Evolutionary conservation across 2,888 invertebrate species (phyloP), one percentile per base, ranked within the genome.

Genomic region (Synergus umbraculus): DNA sequence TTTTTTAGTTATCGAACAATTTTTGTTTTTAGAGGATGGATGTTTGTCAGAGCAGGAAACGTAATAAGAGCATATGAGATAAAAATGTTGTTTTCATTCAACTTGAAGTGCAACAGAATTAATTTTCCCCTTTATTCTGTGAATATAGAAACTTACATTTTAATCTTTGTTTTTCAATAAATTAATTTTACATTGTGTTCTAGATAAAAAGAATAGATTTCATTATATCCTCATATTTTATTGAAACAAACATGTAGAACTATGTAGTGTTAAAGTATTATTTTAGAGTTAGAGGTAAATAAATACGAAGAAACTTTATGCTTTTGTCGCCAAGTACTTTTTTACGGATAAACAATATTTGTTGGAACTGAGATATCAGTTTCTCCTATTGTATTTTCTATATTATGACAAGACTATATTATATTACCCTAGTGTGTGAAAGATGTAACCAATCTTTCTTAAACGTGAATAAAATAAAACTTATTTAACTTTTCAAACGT

Each of bases 381-480:
- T 4, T 60, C 22, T 54, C 49, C 37, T 54, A 49, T 73, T 73
- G 73, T 73, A 37, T 66, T 43, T 66, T 37, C 37, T 49, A 73
- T n/a, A 18, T 49, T n/a, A 60, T 22, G 22, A 22, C 22, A 22
- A 46, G 67, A 18, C 12, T 15, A 37, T 49, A 15, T 73, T 73
- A 8, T 54, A 73, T 73, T 73, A 37, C 73, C 8, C n/a, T 37
- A 9, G 15, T 37, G 4, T n/a, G 54, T 46, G 29, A 7, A 1
- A 1, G 15, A 49, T 69, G 69, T 29, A 46, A 69, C 4, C 46
- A 73, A 73, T 54, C 69, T 37, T 46, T n/a, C 29, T 54, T 54
- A 49, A 54, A 41, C 29, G 29, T 9, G 15, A 67, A 44, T 46
- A 43, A 67, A 44, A 67, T 44, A 22, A 10, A 46, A 18, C 12